Evolutionary conservation across 2,888 invertebrate species (phyloP), one percentile per base, ranked within the genome.

Genomic region (Folsomia candida): DNA sequence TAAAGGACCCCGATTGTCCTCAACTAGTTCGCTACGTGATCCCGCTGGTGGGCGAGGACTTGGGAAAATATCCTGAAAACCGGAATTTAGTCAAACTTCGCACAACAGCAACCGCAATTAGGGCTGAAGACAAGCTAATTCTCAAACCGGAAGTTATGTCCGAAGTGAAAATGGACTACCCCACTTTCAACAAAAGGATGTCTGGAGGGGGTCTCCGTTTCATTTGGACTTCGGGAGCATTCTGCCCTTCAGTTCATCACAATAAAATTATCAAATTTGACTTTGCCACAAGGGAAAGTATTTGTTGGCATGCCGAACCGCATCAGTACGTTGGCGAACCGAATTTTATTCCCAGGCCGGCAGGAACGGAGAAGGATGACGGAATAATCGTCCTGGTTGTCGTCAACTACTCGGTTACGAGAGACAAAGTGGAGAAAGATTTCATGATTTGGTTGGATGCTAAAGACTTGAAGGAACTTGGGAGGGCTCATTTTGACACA

Each of bases 341-440:
- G 6, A 24, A 47, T 4, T 68, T 68, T 27, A 37, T 71, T 26
- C 28, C 51, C 1, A 54, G 37, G 66, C 70, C 70, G 6, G 51
- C 67, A 24, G 68, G 65, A 2, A 74, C 57, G 9, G 69, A 69
- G 1, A 70, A 74, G 57, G 74, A 74, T 24, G 74, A 72, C 22
- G 70, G 70, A 51, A n/a, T 64, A 2, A n/a, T 66, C 29, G 37
- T 70, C 1, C 29, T n/a, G n/a, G n/a, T n/a, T n/a, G n/a, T n/a
- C n/a, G n/a, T n/a, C n/a, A n/a, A n/a, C n/a, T n/a, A n/a, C n/a
- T n/a, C n/a, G n/a, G n/a, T n/a, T n/a, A n/a, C n/a, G n/a, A n/a
- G n/a, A n/a, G n/a, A n/a, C n/a, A n/a, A n/a, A n/a, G n/a, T n/a
- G n/a, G n/a, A 67, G 24, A 74, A n/a, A n/a, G n/a, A n/a, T n/a